Evolutionary conservation across 2,797 vertebrate species (phyloP).

Genomic region (Poecilia wingei): DNA sequence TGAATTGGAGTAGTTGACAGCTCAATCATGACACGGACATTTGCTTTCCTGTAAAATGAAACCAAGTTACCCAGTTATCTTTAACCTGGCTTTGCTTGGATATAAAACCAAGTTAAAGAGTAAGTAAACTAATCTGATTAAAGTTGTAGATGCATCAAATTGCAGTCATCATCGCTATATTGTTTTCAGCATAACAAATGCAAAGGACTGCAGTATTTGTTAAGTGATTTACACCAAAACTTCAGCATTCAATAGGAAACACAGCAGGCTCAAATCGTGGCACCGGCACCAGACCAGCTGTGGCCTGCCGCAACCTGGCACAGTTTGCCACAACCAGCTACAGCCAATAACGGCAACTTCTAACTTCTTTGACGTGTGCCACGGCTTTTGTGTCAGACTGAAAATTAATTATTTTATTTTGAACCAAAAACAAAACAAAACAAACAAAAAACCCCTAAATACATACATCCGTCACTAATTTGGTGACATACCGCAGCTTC

Average conservation of each 20-base stretch:
- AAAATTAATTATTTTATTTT: too few relatives aligned
- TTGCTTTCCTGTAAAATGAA: conserved; percentile 79
- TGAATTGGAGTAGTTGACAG: conserved; percentile 85
- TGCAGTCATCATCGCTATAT: neutral
- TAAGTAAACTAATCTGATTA: neutral
- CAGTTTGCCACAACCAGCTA: too few relatives aligned
- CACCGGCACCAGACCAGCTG: too few relatives aligned
- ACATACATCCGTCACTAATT: too few relatives aligned
- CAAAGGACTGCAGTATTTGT: neutral
- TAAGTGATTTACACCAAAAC: neutral
- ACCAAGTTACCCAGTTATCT: neutral
- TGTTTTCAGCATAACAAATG: neutral
- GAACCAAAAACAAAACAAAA: too few relatives aligned
- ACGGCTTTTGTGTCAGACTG: too few relatives aligned
- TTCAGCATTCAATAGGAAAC: neutral
- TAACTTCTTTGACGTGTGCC: too few relatives aligned
- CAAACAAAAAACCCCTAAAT: too few relatives aligned
- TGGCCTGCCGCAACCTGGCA: too few relatives aligned
- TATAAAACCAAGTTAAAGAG: neutral
- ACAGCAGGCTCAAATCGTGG: too few relatives aligned
- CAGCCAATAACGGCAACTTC: too few relatives aligned
- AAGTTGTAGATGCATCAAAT: neutral
- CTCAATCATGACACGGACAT: conserved; percentile 87
- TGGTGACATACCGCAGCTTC: too few relatives aligned
- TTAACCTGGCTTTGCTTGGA: neutral